Base-by-base conservation (phyloP, 2,888 invertebrate species). In the Eumacrocentrus americanus region DNA sequence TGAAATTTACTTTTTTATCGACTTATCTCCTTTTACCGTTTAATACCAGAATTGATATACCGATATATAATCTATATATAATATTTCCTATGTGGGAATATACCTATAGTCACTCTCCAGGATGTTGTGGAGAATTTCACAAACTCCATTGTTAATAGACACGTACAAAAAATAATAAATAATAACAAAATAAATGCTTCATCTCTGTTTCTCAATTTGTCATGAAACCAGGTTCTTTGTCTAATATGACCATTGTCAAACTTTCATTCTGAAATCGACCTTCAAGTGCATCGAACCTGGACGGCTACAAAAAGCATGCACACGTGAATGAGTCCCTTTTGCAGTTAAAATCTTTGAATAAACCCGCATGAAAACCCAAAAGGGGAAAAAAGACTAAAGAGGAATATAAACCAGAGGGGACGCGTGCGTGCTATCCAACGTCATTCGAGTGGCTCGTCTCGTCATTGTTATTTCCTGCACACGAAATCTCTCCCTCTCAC, bases 271-370 rank as follows among this genome's bases (percentile, higher is more conserved):
- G 47, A 22, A 51, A 40, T 58, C 37, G 22, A 54, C 44, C 40
- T 40, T 40, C 4, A 22, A 29, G 20, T 23, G 22, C 38, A 47
- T 57, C 14, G 1, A 18, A 22, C 22, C n/a, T 12, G 9, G 22
- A 38, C 47, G 12, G 25, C 12, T 25, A 47, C 47, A 38, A 48
- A 57, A 50, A 47, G 34, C 12, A 46, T 14, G 22, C 9, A 48
- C n/a, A n/a, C 16, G 38, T 22, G 57, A 69, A 63, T 64, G 62
- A 64, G 66, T 70, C 65, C 72, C 73, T 74, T 75, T 73, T 67
- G 70, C 70, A 72, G 75, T 74, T 73, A 68, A 9, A 75, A 73
- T 74, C 72, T 75, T 70, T 66, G 65, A 59, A 64, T 64, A 52
- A 52, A 55, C 44, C 37, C 48, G 34, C 38, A 34, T 48, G 18